Percentiles rank a stretch among this genome's conserved stretches.
phyloP scores from a whole-genome alignment of 2,888 invertebrate species.

The Yponomeuta plumbellus region DNA sequence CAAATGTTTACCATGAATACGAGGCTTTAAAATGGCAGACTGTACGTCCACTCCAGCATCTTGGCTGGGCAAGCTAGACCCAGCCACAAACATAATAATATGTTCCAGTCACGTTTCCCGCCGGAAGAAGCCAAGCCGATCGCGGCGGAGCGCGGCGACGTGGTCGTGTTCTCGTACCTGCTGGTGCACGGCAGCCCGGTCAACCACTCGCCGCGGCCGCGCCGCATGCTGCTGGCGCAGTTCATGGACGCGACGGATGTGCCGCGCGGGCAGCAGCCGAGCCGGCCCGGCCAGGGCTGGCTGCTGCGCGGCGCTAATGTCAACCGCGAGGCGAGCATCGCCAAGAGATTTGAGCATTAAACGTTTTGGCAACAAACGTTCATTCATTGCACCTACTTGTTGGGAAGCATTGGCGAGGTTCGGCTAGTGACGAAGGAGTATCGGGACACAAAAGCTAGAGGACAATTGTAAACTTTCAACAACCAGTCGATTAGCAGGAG shows the following conservation, averaged over 20 bases:
- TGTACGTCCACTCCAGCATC: background rate
- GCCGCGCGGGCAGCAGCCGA: constrained; percentile 56
- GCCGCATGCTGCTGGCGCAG: constrained; percentile 76
- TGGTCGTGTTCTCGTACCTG: constrained; percentile 77
- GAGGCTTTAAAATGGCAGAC: background rate
- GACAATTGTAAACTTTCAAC: too few species aligned
- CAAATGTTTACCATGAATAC: too few species aligned
- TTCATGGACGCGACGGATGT: constrained; percentile 72
- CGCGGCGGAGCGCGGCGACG: constrained; percentile 68
- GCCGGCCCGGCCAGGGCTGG: constrained; percentile 71
- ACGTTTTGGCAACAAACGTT: background rate
- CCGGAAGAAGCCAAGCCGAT: constrained; percentile 68
- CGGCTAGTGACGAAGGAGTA: too few species aligned
- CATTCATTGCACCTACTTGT: too few species aligned
- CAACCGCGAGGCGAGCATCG: constrained; percentile 43
- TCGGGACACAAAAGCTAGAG: too few species aligned
- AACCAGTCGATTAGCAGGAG: too few species aligned
- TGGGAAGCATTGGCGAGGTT: too few species aligned
- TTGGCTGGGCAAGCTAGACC: too few species aligned
- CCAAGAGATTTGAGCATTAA: constrained; percentile 32
- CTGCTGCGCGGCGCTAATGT: constrained; percentile 70
- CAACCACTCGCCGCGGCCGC: constrained; percentile 57
- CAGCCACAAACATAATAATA: too few species aligned
- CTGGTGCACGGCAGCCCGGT: constrained; percentile 75
- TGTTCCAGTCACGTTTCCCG: constrained; percentile 55